A percentile compares a stretch with the other conserved stretches of the same genome.
phyloP scores from a whole-genome alignment of 1,140 invertebrate genomes.

The Bombus vancouverensis region DNA sequence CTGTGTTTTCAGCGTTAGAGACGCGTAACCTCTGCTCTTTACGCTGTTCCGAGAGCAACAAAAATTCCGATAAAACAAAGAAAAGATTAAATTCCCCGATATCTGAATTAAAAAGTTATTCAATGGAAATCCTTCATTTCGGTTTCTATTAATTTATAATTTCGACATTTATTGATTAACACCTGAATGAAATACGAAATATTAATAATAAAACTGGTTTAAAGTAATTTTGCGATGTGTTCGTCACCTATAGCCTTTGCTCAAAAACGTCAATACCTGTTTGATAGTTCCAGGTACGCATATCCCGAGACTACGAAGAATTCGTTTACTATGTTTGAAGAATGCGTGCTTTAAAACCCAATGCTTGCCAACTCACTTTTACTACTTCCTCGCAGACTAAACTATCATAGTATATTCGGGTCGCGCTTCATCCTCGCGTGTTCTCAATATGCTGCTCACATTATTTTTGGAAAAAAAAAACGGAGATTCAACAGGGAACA shows the following conservation, averaged over 20 bases:
- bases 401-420: background rate
- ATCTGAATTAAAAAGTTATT: background rate
- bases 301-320: background rate
- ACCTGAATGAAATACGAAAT: background rate
- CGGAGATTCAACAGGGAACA: background rate
- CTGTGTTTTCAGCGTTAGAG: too few species aligned
- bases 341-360: background rate
- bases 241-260: background rate
- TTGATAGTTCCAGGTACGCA: background rate
- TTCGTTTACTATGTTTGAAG: background rate
- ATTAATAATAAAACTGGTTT: background rate
- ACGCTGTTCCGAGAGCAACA: too few species aligned
- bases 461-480: background rate
- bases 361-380: background rate
- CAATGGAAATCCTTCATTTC: background rate
- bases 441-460: background rate
- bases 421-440: background rate
- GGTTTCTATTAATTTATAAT: background rate
- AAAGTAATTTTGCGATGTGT: background rate
- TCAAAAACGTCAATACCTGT: background rate
- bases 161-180: background rate
- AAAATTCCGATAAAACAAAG: background rate
- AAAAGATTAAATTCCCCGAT: background rate
- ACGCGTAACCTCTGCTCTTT: too few species aligned
- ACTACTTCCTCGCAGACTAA: slow-evolving; percentile 19